These are phyloP conservation scores for Coelogynopora nodosa DNA, from an alignment of 2,888 invertebrate genomes.

Conservation along the genomic window DNA sequence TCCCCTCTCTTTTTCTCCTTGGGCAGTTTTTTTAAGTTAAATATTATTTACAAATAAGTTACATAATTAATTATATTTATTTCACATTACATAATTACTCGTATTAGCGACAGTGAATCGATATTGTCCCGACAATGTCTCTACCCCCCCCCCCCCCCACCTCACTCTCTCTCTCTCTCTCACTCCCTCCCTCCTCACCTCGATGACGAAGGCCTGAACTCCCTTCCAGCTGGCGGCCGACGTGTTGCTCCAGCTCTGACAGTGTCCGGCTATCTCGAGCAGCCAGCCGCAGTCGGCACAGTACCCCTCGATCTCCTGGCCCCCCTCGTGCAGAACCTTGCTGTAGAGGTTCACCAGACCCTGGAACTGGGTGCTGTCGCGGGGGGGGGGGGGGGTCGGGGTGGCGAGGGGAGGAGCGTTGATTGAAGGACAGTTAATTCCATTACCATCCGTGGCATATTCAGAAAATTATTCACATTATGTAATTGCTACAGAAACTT, in stretches of 20 bases:
- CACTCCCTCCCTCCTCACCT: background rate
- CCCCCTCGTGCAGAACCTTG: background rate
- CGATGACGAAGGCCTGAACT: background rate
- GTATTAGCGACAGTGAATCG: background rate
- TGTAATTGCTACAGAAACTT: too few species aligned
- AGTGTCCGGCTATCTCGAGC: background rate
- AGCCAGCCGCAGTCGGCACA: background rate
- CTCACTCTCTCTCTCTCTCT: background rate
- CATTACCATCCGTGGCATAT: too few species aligned
- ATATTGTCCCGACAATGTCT: background rate
- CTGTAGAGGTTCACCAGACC: background rate
- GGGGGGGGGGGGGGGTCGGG: too few species aligned
- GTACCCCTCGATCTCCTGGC: background rate
- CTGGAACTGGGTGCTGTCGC: background rate
- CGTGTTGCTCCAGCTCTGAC: background rate
- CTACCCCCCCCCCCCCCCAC: background rate
- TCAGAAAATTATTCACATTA: too few species aligned
- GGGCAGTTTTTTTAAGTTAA: too few species aligned
- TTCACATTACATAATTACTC: too few species aligned
- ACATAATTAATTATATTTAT: too few species aligned
- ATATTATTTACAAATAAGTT: too few species aligned
- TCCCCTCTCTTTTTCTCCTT: too few species aligned
- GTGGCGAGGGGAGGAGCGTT: too few species aligned
- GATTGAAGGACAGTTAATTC: too few species aligned
- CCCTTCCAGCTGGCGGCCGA: background rate